phyloP scores from a whole-genome alignment of 2,113 vertebrate species.

The Ailuropoda melanoleuca region DNA sequence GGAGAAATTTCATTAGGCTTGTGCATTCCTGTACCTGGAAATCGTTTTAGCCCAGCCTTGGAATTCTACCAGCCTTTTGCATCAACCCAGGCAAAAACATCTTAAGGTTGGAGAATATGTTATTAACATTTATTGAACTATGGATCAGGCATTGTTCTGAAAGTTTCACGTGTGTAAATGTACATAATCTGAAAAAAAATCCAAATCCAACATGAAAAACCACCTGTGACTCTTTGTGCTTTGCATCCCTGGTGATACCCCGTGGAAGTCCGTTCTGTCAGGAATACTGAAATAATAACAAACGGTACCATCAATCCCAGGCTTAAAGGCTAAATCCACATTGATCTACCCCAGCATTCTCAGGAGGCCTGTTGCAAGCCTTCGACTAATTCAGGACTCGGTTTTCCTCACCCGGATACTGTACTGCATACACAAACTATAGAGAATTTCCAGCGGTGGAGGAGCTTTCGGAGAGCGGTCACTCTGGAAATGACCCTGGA shows the following conservation, averaged over 20 bases:
- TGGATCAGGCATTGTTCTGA: neutral
- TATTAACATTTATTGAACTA: neutral
- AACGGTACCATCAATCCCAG: neutral
- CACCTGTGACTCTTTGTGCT: neutral
- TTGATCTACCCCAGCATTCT: neutral
- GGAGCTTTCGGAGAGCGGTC: neutral
- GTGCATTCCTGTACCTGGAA: neutral
- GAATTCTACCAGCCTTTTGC: neutral
- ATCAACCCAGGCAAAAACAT: neutral
- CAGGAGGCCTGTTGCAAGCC: neutral
- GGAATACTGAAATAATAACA: neutral
- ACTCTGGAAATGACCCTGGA: neutral
- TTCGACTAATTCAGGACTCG: neutral
- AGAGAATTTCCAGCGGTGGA: neutral
- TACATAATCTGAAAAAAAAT: neutral
- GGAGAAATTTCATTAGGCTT: neutral
- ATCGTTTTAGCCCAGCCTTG: neutral
- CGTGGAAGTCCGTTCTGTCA: fast-evolving
- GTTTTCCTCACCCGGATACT: neutral
- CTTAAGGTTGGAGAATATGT: neutral
- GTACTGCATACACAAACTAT: neutral
- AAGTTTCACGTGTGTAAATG: neutral
- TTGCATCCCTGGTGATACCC: no score
- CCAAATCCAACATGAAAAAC: neutral
- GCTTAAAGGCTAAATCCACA: neutral